phyloP scores from a whole-genome alignment of 1,140 invertebrate genomes.

The Lepidotrigona ventralis region DNA sequence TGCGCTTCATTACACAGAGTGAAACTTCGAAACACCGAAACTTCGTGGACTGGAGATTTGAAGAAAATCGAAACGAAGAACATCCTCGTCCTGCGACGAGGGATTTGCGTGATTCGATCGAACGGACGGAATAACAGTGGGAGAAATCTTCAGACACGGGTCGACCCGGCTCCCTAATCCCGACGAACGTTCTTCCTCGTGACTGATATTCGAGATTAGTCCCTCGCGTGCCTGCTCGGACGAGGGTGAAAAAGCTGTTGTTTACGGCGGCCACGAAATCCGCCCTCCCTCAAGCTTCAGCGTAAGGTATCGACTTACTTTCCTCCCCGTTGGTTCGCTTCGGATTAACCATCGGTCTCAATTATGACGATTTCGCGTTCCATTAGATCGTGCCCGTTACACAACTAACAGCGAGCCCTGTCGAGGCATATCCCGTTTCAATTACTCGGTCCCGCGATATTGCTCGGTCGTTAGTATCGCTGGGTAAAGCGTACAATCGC shows the following conservation, averaged over 20 bases:
- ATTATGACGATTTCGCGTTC: background rate
- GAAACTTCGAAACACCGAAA: background rate
- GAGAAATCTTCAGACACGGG: too few species aligned
- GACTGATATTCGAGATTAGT: background rate
- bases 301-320: constrained; percentile 18
- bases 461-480: background rate
- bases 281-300: constrained; percentile 40
- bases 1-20: background rate
- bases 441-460: background rate
- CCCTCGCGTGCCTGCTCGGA: constrained; percentile 11
- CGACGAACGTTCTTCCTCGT: background rate
- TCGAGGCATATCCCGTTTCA: background rate
- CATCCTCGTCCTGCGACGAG: background rate
- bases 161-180: too few species aligned
- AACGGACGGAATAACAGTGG: background rate
- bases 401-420: background rate
- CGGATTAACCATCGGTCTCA: background rate
- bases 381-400: background rate
- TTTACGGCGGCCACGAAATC: constrained; percentile 53
- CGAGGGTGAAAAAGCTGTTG: constrained; percentile 61
- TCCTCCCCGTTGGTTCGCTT: constrained; percentile 2
- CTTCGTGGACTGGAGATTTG: background rate
- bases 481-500: background rate
- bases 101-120: background rate
- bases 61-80: constrained; percentile 12